Base-by-base conservation (phyloP, 2,888 invertebrate genomes). In the Acleris cristana region DNA sequence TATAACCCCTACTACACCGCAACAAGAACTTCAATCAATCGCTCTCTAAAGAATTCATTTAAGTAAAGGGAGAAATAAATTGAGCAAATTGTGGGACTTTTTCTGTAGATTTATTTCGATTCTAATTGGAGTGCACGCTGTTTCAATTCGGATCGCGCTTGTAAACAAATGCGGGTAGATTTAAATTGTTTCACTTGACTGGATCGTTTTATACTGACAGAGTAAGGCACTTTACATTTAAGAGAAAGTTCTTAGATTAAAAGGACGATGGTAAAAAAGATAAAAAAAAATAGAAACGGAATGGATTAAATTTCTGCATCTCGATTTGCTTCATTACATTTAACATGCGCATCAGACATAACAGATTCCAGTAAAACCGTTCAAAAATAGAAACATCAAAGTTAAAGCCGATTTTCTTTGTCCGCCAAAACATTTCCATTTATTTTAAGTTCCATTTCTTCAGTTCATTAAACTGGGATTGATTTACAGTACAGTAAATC, bases 401-500 rank as follows among this genome's bases (percentile, higher is more conserved):
- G 30, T 30, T 21, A 60, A 18, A 21, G n/a, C 45, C 61, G 16
- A 66, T 62, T 61, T 30, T 26, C 62, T 48, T 67, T 40, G 58
- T 53, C 23, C 53, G 67, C 45, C 48, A 56, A 18, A 63, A 58
- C 67, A 58, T 62, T 58, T 63, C 62, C 67, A 63, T 67, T 63
- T 54, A 67, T 62, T 67, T 67, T 67, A 61, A 67, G 62, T 63
- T 63, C 57, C 63, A 67, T 62, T 67, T 62, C 67, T 58, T 62
- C 63, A 58, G 62, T 67, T 63, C 67, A 63, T 67, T 67, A 67
- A 67, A 57, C 63, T 19, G 45, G 44, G 67, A 67, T 67, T 67
- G 66, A 67, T 67, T 67, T 67, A 67, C 61, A 58, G 62, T 66
- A 67, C 62, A 63, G 67, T 67, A 67, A 67, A 67, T 67, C 67